phyloP scores from a whole-genome alignment of 30 jellyfish, hydroid and myxozoan species.

The Mastigias papua region DNA sequence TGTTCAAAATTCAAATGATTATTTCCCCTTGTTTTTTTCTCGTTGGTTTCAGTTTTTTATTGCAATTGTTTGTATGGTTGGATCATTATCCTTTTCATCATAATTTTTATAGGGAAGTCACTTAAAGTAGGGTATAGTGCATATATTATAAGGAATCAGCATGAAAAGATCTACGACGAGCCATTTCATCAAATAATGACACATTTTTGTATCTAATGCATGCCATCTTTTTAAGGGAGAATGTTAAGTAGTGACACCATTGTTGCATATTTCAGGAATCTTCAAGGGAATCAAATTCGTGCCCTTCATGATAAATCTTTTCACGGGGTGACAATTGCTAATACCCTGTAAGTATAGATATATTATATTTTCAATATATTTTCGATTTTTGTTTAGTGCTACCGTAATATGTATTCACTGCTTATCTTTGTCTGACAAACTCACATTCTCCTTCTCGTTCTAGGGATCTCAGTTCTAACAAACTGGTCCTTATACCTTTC shows the following conservation, averaged over 20 bases:
- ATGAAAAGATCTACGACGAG: too few relatives aligned
- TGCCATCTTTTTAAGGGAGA: neutral
- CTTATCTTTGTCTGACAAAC: neutral
- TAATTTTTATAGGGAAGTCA: too few relatives aligned
- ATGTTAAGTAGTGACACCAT: neutral
- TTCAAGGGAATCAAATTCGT: constrained; percentile 57
- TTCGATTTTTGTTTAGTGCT: neutral
- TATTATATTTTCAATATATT: neutral
- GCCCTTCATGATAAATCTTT: constrained; percentile 81
- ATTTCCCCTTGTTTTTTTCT: too few relatives aligned
- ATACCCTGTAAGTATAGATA: constrained; percentile 60
- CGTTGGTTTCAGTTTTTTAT: too few relatives aligned
- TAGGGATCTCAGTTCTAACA: constrained; percentile 75
- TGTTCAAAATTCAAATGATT: too few relatives aligned
- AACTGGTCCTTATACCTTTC: constrained; percentile 56
- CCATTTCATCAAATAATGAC: too few relatives aligned
- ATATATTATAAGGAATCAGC: too few relatives aligned
- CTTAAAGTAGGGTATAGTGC: too few relatives aligned
- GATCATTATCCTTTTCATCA: too few relatives aligned
- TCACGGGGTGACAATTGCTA: constrained; percentile 67
- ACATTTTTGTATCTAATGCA: too few relatives aligned
- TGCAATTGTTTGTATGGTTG: too few relatives aligned
- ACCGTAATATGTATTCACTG: neutral
- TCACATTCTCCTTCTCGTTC: neutral
- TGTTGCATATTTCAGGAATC: constrained; percentile 47